phyloP scores from a whole-genome alignment of 1,140 invertebrate species.

The Drosophila fuyamai region DNA sequence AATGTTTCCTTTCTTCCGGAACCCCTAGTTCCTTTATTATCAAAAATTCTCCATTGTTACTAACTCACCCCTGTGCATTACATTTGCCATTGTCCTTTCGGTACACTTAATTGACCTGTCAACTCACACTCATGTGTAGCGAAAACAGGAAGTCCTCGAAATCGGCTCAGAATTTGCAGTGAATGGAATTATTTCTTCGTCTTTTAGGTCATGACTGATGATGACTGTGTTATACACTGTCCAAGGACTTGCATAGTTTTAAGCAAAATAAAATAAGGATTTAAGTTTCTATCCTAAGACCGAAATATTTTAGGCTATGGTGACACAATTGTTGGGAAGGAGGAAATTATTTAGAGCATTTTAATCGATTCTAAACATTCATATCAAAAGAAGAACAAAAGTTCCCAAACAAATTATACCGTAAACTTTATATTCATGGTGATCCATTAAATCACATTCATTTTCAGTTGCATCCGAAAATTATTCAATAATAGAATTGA shows the following conservation, averaged over 20 bases:
- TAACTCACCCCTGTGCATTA: neutral
- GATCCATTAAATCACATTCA: no score
- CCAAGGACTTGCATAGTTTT: neutral
- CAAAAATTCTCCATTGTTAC: constrained; percentile 7
- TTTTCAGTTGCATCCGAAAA: no score
- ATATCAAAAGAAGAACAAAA: no score
- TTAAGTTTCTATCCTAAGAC: no score
- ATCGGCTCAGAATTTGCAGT: neutral
- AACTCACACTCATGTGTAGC: constrained; percentile 12
- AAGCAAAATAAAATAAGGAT: no score
- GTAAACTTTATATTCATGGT: no score
- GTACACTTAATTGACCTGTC: constrained; percentile 25
- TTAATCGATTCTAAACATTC: no score
- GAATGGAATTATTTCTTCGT: neutral
- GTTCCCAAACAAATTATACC: no score
- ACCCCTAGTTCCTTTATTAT: constrained; percentile 16
- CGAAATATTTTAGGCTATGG: no score
- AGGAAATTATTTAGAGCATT: no score
- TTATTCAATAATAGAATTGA: no score
- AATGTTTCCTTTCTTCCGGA: neutral
- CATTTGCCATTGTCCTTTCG: constrained; percentile 3
- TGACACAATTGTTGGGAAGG: no score
- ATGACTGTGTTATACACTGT: neutral
- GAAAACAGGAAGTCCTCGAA: constrained; percentile 27
- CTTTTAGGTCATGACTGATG: neutral